Conservation (phyloP, 2,797 vertebrate genomes). For the Spea hammondii region DNA sequence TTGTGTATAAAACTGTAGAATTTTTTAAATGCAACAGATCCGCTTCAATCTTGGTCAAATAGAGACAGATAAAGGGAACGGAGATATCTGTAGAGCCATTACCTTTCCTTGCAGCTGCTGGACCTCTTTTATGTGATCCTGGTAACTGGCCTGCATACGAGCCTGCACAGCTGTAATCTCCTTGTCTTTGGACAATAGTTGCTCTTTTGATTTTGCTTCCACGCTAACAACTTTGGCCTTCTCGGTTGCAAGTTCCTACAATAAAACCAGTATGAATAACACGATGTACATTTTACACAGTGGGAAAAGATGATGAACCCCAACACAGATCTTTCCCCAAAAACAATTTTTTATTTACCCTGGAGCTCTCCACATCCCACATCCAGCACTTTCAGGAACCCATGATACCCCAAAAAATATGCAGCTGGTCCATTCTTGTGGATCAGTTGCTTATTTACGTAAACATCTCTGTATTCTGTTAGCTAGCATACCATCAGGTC, state of each 20-base stretch:
- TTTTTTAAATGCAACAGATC: too few species aligned
- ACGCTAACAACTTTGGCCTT: constrained; percentile 74
- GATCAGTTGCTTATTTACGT: too few species aligned
- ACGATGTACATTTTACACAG: not conserved
- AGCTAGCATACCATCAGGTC: too few species aligned
- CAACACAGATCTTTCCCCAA: too few species aligned
- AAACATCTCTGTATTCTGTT: too few species aligned
- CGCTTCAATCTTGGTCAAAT: not conserved
- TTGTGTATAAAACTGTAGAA: too few species aligned
- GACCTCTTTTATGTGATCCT: constrained; percentile 82
- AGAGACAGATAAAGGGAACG: not conserved
- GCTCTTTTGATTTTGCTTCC: constrained; percentile 85
- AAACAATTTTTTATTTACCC: too few species aligned
- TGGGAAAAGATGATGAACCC: not conserved
- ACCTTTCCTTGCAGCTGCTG: constrained; percentile 91
- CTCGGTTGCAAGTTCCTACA: constrained; percentile 82
- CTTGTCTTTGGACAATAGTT: constrained; percentile 80
- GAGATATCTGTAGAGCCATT: constrained; percentile 8
- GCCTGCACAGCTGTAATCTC: constrained; percentile 83
- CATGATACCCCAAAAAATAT: too few species aligned
- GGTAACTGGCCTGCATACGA: constrained; percentile 92
- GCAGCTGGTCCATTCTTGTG: too few species aligned
- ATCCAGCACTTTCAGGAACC: too few species aligned
- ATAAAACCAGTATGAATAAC: not conserved
- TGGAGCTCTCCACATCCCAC: too few species aligned